These are phyloP conservation scores for Cyprinodon brontotheroides DNA, from an alignment of 2,113 vertebrate species.

Conservation along the genomic window DNA sequence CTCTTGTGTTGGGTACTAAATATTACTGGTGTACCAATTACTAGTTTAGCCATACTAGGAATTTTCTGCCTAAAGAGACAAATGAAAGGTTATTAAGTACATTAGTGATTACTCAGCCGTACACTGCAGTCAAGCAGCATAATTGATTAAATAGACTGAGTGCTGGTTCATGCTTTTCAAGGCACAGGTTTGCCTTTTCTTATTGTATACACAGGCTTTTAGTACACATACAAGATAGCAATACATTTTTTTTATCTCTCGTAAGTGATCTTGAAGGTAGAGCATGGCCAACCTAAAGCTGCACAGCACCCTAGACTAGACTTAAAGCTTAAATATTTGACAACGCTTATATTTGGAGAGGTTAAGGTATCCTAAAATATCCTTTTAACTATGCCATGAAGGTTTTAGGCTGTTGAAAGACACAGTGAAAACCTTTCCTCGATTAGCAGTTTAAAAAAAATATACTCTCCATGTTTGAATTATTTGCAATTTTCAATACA, in stretches of 20 bases:
- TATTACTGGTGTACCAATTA: constrained; percentile 38
- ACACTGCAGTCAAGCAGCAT: constrained; percentile 13
- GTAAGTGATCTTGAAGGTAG: constrained; percentile 10
- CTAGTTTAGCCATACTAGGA: constrained; percentile 18
- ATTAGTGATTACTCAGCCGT: constrained; percentile 38
- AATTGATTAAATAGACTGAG: constrained; percentile 38
- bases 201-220: constrained; percentile 5
- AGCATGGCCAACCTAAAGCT: neutral
- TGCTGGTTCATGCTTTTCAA: constrained; percentile 35
- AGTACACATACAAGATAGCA: neutral
- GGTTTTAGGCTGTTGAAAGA: neutral
- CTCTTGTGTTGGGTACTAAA: constrained; percentile 58
- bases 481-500: neutral
- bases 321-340: neutral
- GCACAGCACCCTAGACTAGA: neutral
- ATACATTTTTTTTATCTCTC: constrained; percentile 12
- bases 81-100: constrained; percentile 35
- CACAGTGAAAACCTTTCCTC: neutral
- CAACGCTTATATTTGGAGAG: neutral
- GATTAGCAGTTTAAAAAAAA: neutral
- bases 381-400: neutral
- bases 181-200: constrained; percentile 16
- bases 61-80: constrained; percentile 22
- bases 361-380: neutral
- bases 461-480: neutral